phyloP scores from a whole-genome alignment of 2,113 vertebrate genomes.

The Psilopogon haemacephalus region DNA sequence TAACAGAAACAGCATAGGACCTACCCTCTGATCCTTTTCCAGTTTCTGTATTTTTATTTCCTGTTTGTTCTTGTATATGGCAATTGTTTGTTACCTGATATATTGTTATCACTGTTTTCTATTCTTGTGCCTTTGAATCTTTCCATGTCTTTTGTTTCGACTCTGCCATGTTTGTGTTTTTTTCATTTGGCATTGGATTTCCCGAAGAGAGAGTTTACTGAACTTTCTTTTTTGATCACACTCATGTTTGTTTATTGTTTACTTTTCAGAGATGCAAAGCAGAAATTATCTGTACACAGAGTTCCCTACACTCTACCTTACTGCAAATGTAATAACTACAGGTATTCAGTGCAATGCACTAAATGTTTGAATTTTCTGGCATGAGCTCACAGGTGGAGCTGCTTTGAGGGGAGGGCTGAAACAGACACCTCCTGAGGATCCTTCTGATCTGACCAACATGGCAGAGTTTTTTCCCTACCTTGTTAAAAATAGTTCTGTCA shows the following conservation, averaged over 20 bases:
- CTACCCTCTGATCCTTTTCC: not conserved
- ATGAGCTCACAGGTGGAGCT: not conserved
- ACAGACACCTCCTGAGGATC: not conserved
- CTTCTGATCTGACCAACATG: not conserved
- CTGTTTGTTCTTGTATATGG: not conserved
- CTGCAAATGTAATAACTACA: not conserved
- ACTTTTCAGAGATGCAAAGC: not conserved
- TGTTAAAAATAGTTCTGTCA: not conserved
- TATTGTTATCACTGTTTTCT: not conserved
- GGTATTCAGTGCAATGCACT: not conserved
- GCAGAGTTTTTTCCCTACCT: not conserved
- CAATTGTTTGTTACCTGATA: not conserved
- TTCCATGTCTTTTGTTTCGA: not conserved
- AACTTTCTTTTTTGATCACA: not conserved
- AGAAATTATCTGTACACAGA: not conserved
- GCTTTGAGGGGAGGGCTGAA: fast-evolving
- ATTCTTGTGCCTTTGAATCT: not conserved
- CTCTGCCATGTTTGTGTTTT: not conserved
- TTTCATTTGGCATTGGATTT: not conserved
- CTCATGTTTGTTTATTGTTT: not conserved
- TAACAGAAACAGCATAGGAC: not conserved
- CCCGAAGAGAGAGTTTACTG: not conserved
- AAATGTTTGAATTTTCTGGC: not conserved
- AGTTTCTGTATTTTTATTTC: not conserved
- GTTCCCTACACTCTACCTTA: not conserved